phyloP scores from a whole-genome alignment of 2,888 invertebrate genomes.

The Torymus tubicola region DNA sequence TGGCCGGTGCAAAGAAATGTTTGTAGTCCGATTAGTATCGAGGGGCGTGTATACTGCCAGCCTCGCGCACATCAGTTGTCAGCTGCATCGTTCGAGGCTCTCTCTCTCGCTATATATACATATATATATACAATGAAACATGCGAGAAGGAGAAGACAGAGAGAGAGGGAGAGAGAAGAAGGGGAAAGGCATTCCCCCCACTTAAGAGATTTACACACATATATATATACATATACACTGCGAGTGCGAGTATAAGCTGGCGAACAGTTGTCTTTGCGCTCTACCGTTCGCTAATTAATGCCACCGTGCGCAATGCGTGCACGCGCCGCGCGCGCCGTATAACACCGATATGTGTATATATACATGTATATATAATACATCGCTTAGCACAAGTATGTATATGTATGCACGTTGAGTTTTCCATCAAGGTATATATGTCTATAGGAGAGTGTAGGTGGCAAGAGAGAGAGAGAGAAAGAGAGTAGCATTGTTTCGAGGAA shows the following conservation, averaged over 20 bases:
- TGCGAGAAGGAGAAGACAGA: background rate
- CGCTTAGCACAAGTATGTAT: too few relatives aligned
- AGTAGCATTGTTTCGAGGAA: background rate
- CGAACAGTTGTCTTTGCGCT: slow-evolving; percentile 56
- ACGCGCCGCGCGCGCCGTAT: too few relatives aligned
- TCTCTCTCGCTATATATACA: slow-evolving; percentile 16
- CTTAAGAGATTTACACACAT: background rate
- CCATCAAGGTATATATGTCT: background rate
- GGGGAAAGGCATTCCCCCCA: slow-evolving; percentile 13
- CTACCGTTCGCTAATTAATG: slow-evolving; percentile 69
- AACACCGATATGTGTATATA: too few relatives aligned
- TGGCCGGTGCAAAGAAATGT: slow-evolving; percentile 66
- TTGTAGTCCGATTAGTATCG: slow-evolving; percentile 75
- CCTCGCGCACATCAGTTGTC: slow-evolving; percentile 73
- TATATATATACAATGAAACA: slow-evolving; percentile 26
- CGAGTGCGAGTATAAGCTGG: too few relatives aligned
- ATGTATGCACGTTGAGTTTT: background rate
- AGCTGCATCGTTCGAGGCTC: slow-evolving; percentile 61
- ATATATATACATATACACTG: background rate
- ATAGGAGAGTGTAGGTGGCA: background rate
- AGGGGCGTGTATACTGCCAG: slow-evolving; percentile 72
- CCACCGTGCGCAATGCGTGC: slow-evolving; percentile 51
- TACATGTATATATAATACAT: too few relatives aligned
- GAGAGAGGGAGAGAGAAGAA: background rate
- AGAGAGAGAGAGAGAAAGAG: slow-evolving; percentile 16